Evolutionary conservation across 23 tunicate genomes (phyloP), one percentile per base, ranked within the genome.

Genomic region (Trididemnum clinides): DNA sequence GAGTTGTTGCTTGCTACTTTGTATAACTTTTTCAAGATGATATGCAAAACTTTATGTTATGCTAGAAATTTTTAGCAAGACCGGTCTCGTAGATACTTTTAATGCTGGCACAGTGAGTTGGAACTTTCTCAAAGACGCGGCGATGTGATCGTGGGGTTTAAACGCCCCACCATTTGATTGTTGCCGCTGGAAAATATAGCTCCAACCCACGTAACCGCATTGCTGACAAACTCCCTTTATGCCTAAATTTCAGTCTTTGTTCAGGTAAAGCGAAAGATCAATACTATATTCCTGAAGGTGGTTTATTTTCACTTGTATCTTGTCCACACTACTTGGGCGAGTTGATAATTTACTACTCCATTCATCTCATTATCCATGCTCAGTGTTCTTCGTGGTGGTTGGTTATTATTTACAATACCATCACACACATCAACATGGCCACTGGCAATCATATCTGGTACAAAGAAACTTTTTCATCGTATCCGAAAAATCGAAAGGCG

Each of bases 261-360:
- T 28, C 33, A 87, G 91, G 66, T 0, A 50, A 77, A 3, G 65
- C 77, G 18, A 84, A 89, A 49, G 29, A 34, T 15, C 81, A 89
- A 1, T 39, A 89, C 66, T 85, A 85, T 12, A 57, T 89, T 0
- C 94, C 92, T 28, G 50, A 82, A 57, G 86, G 82, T 33, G 87
- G 87, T 18, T 19, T 82, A 2, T 89, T 89, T 38, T 19, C 50
- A 12, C 38, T 44, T 30, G 94, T 89, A 5, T 89, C 94, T 1
- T 89, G 94, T 37, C 94, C 94, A 19, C 94, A 89, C 50, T 89
- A 89, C 64, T 89, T 89, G 28, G 85, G 77, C 33, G 94, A 89
- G 63, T 74, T 89, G 1, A 23, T 89, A 57, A 51, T 77, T 50
- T 89, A 89, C 59, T n/a, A 50, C 50, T 51, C 50, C 51, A 50